Evolutionary conservation across 2,888 invertebrate species (phyloP), one percentile per base, ranked within the genome.

Genomic region (Diarsia dahlii): DNA sequence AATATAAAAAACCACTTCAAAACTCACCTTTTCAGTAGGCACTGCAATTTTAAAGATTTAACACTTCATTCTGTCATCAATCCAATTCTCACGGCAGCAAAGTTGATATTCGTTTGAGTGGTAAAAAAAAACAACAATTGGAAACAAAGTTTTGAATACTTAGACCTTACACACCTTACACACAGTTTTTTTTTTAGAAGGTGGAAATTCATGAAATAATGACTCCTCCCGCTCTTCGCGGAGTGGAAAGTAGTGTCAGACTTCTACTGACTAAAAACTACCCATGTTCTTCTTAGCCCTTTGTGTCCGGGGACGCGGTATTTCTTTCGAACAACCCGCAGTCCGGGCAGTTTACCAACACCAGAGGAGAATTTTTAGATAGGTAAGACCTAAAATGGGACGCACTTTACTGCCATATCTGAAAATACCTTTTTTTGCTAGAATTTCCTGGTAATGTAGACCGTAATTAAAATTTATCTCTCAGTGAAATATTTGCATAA

Each of bases 401-500:
- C 56, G 23, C 56, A 58, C 15, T 58, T 56, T 23, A 54, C 12
- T 12, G n/a, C n/a, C 54, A 12, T 56, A 6, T 6, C 13, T 13
- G 56, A 6, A 23, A 56, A 56, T 56, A 6, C 13, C 13, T 23
- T 56, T 23, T 23, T 56, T 56, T 6, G 23, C 23, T 23, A 2
- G 1, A 23, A 4, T 56, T 4, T 56, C 15, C 28, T 15, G 15
- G 6, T 56, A 52, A 10, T 0, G 3, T 15, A 56, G 2, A n/a
- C n/a, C n/a, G 8, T 58, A 15, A 56, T 23, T 10, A 45, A 46
- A 12, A 18, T 18, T 65, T 58, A 65, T 65, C 64, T 45, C 18
- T 52, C 0, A 15, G 15, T 45, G 15, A 4, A 71, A 71, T 71
- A 71, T n/a, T 71, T 54, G 45, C 70, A 71, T 52, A 52, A 20